Evolutionary conservation across 2,113 vertebrate species (phyloP).

Genomic region (Accipiter cooperii): DNA sequence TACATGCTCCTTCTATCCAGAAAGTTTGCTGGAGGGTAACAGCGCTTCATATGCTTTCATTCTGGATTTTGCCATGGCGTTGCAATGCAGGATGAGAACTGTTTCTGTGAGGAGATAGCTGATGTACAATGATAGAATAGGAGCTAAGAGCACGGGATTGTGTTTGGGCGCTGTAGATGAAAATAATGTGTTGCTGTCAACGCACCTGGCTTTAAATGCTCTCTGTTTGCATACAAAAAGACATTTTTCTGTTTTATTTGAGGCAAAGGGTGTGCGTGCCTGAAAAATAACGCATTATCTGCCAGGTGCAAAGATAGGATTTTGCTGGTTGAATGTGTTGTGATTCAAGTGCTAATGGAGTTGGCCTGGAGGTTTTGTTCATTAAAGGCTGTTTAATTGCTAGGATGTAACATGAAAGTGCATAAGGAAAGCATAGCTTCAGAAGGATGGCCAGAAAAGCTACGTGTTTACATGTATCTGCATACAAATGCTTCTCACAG

Average conservation of each 20-base stretch:
- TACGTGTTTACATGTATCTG: rapidly evolving
- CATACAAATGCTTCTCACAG: background rate
- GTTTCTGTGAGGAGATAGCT: background rate
- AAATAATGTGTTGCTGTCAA: background rate
- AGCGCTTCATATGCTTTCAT: background rate
- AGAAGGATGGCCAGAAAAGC: background rate
- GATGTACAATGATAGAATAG: background rate
- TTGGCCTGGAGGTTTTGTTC: background rate
- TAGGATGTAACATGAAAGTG: background rate
- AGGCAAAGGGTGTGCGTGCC: background rate
- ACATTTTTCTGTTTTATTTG: background rate
- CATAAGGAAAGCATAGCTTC: background rate
- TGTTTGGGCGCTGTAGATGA: background rate
- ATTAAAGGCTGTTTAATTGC: background rate
- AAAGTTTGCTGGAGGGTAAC: background rate
- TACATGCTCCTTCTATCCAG: background rate
- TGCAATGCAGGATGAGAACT: background rate
- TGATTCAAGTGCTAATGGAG: background rate
- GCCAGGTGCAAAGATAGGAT: background rate
- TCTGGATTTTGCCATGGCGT: background rate
- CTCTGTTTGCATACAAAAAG: background rate
- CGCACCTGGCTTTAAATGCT: background rate
- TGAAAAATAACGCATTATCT: background rate
- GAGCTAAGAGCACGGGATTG: background rate
- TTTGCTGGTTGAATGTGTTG: background rate